phyloP scores from a whole-genome alignment of 2,888 invertebrate genomes.

The Amiota communis region DNA sequence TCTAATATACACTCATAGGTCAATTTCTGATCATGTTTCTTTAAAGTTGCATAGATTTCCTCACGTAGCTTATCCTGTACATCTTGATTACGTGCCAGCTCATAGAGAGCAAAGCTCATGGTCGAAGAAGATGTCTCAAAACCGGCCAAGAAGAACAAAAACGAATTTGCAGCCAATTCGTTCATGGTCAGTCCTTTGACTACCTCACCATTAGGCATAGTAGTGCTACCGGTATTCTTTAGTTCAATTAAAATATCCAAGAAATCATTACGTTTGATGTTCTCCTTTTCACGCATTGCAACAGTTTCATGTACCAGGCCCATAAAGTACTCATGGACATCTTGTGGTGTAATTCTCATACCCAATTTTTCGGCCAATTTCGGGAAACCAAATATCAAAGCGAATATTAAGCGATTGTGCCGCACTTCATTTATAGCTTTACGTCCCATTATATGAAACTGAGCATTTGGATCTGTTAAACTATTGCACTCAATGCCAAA shows the following conservation, averaged over 20 bases:
- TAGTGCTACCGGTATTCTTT: constrained; percentile 58
- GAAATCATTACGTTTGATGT: constrained; percentile 73
- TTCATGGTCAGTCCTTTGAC: constrained; percentile 61
- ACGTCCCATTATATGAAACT: constrained; percentile 58
- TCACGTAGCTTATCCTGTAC: constrained; percentile 72
- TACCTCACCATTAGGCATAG: constrained; percentile 58
- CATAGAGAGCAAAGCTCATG: constrained; percentile 73
- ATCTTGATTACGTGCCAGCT: constrained; percentile 73
- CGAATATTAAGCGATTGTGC: no score
- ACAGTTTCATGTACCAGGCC: constrained; percentile 70
- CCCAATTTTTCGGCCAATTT: no score
- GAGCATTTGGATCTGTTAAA: constrained; percentile 62
- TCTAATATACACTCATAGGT: constrained; percentile 38
- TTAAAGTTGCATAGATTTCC: no score
- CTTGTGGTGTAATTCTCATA: constrained; percentile 43
- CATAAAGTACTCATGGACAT: constrained; percentile 66
- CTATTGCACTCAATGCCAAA: constrained; percentile 73
- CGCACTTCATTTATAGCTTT: constrained; percentile 31
- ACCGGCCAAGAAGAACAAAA: constrained; percentile 75
- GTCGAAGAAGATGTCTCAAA: constrained; percentile 75
- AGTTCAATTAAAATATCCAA: constrained; percentile 74
- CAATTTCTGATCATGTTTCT: no score
- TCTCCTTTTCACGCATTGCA: constrained; percentile 66
- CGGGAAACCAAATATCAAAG: no score
- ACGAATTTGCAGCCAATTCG: constrained; percentile 75